phyloP scores from a whole-genome alignment of 2,113 vertebrate genomes.

The Pungitius pungitius region DNA sequence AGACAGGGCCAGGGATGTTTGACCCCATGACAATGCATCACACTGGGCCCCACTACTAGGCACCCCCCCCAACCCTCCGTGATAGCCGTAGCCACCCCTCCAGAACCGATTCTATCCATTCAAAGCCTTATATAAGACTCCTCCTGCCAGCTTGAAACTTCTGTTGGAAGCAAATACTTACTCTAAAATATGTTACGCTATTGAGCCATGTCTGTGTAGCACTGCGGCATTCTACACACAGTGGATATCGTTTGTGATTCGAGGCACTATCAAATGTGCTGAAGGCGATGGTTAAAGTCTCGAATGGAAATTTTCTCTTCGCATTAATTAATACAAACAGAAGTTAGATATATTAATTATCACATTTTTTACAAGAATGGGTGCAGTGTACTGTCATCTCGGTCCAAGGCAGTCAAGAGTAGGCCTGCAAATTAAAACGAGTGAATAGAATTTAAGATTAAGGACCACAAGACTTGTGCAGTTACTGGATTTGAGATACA shows the following conservation, averaged over 20 bases:
- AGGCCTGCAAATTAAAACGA: not conserved
- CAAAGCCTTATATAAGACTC: not conserved
- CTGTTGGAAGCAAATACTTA: not conserved
- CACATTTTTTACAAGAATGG: no score
- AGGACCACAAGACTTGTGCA: not conserved
- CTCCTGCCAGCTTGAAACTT: not conserved
- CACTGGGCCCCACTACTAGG: not conserved
- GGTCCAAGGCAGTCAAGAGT: no score
- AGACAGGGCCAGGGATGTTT: not conserved
- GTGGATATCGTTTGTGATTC: not conserved
- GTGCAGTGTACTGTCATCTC: no score
- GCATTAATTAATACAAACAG: not conserved
- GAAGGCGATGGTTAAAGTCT: not conserved
- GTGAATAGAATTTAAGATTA: not conserved
- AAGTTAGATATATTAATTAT: not conserved
- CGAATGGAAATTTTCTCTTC: not conserved
- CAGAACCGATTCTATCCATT: not conserved
- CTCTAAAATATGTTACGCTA: not conserved
- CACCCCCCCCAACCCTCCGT: not conserved
- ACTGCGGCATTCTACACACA: not conserved
- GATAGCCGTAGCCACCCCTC: not conserved
- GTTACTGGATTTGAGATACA: not conserved
- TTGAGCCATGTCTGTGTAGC: not conserved
- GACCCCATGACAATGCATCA: not conserved
- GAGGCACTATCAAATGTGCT: no score